Evolutionary conservation across 1,140 invertebrate genomes (phyloP), one percentile per base, ranked within the genome.

Genomic region (Neocloeon triangulifer): DNA sequence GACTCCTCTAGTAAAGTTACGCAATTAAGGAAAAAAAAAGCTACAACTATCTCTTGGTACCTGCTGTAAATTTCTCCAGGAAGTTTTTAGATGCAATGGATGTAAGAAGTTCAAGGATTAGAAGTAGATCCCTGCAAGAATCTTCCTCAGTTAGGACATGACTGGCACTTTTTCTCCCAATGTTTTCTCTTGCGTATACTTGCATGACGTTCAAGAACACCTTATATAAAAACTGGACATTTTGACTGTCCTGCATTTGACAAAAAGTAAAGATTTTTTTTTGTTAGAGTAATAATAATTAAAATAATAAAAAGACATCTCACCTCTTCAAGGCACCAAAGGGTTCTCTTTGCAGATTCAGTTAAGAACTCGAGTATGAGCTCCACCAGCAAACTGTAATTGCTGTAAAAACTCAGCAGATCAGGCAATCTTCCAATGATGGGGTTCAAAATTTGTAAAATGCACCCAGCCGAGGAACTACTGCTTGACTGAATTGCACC

Each of bases 351-450:
- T 1, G 72, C 65, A 45, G 67, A 69, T 46, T 77, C 69, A 29
- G 62, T 63, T 37, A 80, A 70, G 2, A 86, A 50, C 46, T 82
- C 73, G 27, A 88, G 51, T 32, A 80, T 66, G 9, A 79, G 56
- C 43, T 80, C 64, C 12, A 86, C 73, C 32, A 88, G 64, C 34
- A 73, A 62, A 29, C 73, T 70, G 53, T 80, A 84, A 55, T 81
- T 81, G 51, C 78, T 73, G 46, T 81, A 85, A 3, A 75, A 43
- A 32, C 61, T 68, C 14, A 84, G 44, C 15, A 84, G 53, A 19
- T 59, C 59, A 2, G 73, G 64, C 39, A 73, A 51, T 45, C 76
- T 67, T 9, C 58, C 53, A 32, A 82, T 43, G 12, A 78, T 52
- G 0, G 65, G 65, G 21, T 59, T 55, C 2, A 76, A 46, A 45